Evolutionary conservation across 2,113 vertebrate species (phyloP).

Genomic region (Zosterops lateralis): DNA sequence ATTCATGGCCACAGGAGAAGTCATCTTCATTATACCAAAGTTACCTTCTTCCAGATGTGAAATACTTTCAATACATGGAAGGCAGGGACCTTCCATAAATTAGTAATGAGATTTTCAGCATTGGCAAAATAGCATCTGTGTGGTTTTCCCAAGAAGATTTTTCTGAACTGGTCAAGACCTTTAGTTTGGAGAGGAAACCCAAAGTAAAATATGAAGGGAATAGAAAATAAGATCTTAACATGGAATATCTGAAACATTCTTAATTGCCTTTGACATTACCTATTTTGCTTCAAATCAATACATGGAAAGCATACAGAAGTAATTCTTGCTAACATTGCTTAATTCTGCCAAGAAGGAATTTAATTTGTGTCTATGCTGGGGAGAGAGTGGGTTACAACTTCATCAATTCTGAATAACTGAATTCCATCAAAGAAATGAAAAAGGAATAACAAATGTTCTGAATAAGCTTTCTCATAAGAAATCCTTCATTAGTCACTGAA

Average conservation of each 20-base stretch:
- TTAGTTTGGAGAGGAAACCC: neutral
- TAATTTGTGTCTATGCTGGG: neutral
- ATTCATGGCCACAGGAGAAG: neutral
- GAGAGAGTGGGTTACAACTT: neutral
- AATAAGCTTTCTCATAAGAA: neutral
- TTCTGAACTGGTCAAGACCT: neutral
- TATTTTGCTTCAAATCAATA: slow-evolving; percentile 8
- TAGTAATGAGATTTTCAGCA: neutral
- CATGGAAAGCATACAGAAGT: neutral
- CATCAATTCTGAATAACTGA: neutral
- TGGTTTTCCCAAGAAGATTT: neutral
- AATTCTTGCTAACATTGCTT: neutral
- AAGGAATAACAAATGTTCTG: neutral
- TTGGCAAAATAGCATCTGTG: neutral
- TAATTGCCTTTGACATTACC: neutral
- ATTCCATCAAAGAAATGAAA: slow-evolving; percentile 3
- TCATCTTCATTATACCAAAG: neutral
- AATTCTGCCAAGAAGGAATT: neutral
- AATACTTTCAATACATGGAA: neutral
- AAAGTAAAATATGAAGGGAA: neutral
- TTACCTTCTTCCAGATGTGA: neutral
- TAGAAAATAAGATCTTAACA: neutral
- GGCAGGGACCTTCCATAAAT: neutral
- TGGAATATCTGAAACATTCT: neutral
- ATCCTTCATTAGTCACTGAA: neutral